A percentile compares a stretch with the other conserved stretches of the same genome.
Conservation (phyloP, 2,888 invertebrate genomes). For the Agrilus biguttatus region DNA sequence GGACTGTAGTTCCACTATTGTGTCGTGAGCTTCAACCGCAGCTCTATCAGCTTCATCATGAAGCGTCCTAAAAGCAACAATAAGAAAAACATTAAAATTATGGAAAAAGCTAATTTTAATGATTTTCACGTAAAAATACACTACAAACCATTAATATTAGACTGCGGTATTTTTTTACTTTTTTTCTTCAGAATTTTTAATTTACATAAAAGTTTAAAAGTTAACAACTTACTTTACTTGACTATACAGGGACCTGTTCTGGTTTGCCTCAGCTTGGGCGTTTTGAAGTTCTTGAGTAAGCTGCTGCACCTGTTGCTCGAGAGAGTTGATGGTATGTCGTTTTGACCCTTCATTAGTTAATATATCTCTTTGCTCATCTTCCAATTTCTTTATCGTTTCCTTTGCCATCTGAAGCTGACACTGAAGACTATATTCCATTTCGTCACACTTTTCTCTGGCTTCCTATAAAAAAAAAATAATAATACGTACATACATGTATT, state of each 20-base stretch:
- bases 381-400: conserved; percentile 33
- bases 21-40: conserved; percentile 51
- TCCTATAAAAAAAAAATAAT: background rate
- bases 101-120: background rate
- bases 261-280: conserved; percentile 38
- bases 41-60: conserved; percentile 66
- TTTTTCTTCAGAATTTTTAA: background rate
- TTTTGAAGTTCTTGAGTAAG: conserved; percentile 34
- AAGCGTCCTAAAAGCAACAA: conserved; percentile 39
- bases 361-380: conserved; percentile 40
- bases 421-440: no score
- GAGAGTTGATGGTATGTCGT: conserved; percentile 35
- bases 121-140: background rate
- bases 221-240: conserved; percentile 41
- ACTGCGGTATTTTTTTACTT: no score
- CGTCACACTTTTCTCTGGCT: background rate
- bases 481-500: no score
- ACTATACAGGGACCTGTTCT: conserved; percentile 37
- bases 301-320: conserved; percentile 42
- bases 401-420: conserved; percentile 18
- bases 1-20: conserved; percentile 46
- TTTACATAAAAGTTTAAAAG: background rate
- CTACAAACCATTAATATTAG: background rate
- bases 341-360: conserved; percentile 34
- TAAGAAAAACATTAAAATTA: background rate